Conservation (phyloP, 2,113 vertebrate genomes). For the Formicarius rufipectus region DNA sequence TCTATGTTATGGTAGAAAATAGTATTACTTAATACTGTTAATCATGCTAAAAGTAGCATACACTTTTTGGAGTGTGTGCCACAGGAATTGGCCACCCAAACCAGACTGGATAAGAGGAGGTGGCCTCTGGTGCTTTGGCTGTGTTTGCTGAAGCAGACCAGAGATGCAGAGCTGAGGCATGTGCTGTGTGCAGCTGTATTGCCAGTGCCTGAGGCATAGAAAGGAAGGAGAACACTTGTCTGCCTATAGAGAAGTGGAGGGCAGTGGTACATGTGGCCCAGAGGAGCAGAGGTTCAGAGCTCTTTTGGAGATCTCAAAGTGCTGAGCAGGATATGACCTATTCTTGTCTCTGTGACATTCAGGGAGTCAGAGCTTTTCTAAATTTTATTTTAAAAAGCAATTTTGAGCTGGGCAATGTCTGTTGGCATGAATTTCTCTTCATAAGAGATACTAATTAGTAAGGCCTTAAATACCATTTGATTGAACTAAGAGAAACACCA, state of each 20-base stretch:
- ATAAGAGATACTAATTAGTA: background rate
- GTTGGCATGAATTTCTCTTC: background rate
- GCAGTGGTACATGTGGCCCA: background rate
- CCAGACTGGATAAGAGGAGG: background rate
- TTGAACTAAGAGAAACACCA: background rate
- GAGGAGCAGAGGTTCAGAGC: background rate
- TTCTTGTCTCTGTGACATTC: background rate
- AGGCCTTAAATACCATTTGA: background rate
- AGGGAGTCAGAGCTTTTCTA: background rate
- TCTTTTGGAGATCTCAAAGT: background rate
- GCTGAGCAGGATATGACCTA: background rate
- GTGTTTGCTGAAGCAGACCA: background rate
- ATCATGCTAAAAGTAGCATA: background rate
- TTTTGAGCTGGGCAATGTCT: background rate
- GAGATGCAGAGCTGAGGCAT: background rate
- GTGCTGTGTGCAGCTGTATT: background rate
- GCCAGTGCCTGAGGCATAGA: fast-evolving
- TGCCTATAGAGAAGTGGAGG: background rate
- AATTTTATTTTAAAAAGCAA: background rate
- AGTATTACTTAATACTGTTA: background rate
- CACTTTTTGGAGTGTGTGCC: background rate
- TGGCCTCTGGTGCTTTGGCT: background rate
- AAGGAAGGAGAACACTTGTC: background rate
- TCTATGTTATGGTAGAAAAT: background rate
- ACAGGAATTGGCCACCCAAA: background rate